Conservation (phyloP, 2,888 invertebrate species). For the Heteropelma amictum region DNA sequence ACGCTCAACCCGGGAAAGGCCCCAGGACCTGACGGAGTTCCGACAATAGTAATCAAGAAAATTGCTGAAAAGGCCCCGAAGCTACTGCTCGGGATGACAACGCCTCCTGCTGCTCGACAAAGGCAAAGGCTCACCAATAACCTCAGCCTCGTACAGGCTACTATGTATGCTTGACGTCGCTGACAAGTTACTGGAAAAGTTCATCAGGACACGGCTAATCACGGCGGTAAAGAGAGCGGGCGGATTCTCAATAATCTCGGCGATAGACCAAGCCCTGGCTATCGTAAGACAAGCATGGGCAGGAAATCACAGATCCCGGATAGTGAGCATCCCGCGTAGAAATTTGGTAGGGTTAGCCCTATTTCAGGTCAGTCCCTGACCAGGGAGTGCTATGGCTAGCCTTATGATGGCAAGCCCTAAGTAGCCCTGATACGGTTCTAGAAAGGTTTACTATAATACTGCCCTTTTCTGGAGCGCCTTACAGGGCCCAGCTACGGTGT, state of each 20-base stretch:
- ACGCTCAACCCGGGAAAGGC: background rate
- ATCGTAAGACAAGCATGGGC: constrained; percentile 33
- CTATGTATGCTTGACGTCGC: constrained; percentile 28
- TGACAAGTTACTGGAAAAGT: constrained; percentile 47
- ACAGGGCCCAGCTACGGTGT: no score
- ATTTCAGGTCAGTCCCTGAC: no score
- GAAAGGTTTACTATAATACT: no score
- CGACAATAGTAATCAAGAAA: background rate
- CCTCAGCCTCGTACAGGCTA: constrained; percentile 42
- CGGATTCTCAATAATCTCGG: constrained; percentile 49
- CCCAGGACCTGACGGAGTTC: background rate
- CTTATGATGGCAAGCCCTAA: no score
- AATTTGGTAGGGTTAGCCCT: no score
- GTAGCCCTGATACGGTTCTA: no score
- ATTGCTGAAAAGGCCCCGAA: background rate
- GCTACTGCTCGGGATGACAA: background rate
- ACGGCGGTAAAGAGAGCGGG: constrained; percentile 36
- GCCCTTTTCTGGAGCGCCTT: no score
- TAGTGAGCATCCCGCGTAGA: constrained; percentile 46
- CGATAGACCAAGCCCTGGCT: constrained; percentile 39
- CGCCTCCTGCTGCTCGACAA: constrained; percentile 25
- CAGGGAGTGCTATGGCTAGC: no score
- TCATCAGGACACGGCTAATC: constrained; percentile 43
- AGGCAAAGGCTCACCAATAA: constrained; percentile 36
- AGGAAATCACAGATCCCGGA: constrained; percentile 31